Conservation (phyloP, 2,888 invertebrate species). For the Atrina japonica region DNA sequence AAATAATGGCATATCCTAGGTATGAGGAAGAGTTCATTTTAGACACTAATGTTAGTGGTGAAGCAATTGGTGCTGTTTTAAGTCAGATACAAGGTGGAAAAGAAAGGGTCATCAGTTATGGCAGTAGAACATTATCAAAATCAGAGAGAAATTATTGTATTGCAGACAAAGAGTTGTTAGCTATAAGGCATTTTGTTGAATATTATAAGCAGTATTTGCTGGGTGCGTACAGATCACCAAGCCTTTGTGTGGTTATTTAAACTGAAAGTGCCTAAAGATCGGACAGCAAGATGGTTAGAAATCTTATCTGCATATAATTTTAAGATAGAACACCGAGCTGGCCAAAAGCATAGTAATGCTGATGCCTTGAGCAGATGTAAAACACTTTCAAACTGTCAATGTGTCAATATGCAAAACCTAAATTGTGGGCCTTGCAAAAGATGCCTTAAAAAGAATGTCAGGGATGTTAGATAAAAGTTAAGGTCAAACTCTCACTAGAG, state of each 20-base stretch:
- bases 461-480: not conserved
- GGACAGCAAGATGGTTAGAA: conserved; percentile 42
- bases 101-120: conserved; percentile 18
- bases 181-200: conserved; percentile 37
- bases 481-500: not conserved
- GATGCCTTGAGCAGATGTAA: conserved; percentile 44
- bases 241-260: conserved; percentile 43
- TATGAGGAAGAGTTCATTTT: conserved; percentile 34
- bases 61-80: conserved; percentile 50
- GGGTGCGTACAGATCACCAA: conserved; percentile 42
- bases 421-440: conserved; percentile 39
- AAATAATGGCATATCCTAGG: conserved; percentile 45
- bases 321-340: conserved; percentile 38
- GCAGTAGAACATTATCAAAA: conserved; percentile 32
- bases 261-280: conserved; percentile 44
- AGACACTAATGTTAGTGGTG: conserved; percentile 43
- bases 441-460: conserved; percentile 21
- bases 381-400: conserved; percentile 33
- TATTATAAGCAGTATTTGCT: conserved; percentile 40
- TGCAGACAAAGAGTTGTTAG: conserved; percentile 38
- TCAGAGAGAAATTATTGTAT: conserved; percentile 46
- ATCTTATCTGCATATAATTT: conserved; percentile 41
- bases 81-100: conserved; percentile 19
- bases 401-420: conserved; percentile 4
- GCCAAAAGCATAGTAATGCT: conserved; percentile 44